Conservation (phyloP, 2,888 invertebrate species). For the Sialis lutaria region DNA sequence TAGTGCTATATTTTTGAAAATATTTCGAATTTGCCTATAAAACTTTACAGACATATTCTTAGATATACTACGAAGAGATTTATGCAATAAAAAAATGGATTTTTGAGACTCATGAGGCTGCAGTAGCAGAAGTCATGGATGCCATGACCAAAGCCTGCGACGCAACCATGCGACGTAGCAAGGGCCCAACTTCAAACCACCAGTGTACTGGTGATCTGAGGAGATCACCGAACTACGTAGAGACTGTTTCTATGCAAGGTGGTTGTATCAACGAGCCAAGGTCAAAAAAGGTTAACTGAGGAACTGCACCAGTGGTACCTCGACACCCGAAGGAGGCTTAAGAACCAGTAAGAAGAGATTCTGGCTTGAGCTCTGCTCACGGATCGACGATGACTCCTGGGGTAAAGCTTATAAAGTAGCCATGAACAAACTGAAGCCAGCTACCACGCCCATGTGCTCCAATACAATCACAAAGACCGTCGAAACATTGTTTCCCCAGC, state of each 20-base stretch:
- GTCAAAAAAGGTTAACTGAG: neutral
- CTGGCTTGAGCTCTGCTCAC: neutral
- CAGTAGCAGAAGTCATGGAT: neutral
- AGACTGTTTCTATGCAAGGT: neutral
- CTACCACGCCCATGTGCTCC: neutral
- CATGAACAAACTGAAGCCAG: neutral
- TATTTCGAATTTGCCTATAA: no score
- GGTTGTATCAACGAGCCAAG: neutral
- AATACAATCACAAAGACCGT: neutral
- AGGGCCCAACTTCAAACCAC: neutral
- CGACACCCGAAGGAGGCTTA: neutral
- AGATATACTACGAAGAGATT: neutral
- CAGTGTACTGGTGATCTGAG: no score
- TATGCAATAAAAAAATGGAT: no score
- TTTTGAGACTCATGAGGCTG: neutral
- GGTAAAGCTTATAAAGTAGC: neutral
- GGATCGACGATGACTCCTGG: neutral
- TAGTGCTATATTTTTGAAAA: no score
- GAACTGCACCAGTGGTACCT: neutral
- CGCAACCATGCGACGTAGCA: neutral
- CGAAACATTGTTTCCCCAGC: neutral
- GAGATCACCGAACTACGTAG: no score
- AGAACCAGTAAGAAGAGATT: neutral
- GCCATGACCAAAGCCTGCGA: neutral
- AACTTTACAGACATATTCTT: no score